Conservation (phyloP, 2,888 invertebrate genomes). For the Chaetoderma sp. region DNA sequence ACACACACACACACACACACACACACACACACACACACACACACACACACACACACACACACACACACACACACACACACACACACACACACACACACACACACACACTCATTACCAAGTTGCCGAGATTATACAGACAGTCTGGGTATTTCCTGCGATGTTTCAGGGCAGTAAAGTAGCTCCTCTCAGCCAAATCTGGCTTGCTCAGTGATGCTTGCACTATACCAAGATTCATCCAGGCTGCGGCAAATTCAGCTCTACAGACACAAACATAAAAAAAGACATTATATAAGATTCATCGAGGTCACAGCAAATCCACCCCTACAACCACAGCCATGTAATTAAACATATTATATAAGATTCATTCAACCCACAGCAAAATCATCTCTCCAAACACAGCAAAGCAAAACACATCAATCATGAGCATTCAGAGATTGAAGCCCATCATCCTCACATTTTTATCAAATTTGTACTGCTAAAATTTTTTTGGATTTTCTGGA, state of each 20-base stretch:
- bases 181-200: conserved; percentile 79
- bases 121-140: conserved; percentile 94
- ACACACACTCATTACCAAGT: conserved; percentile 78
- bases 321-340: background rate
- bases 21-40: background rate
- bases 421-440: too few relatives aligned
- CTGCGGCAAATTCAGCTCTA: conserved; percentile 90
- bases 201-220: conserved; percentile 83
- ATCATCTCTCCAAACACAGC: too few relatives aligned
- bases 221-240: conserved; percentile 99
- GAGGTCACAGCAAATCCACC: too few relatives aligned
- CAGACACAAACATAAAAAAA: background rate
- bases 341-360: background rate
- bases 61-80: background rate
- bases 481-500: too few relatives aligned
- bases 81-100: background rate
- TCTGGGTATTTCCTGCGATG: conserved; percentile 87
- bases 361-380: too few relatives aligned
- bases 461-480: too few relatives aligned
- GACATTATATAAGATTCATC: background rate
- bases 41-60: background rate
- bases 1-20: background rate
- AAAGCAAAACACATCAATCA: too few relatives aligned
- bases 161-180: conserved; percentile 84
- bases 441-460: too few relatives aligned